Conservation (phyloP, 2,888 invertebrate species). For the Oscheius sp. region DNA sequence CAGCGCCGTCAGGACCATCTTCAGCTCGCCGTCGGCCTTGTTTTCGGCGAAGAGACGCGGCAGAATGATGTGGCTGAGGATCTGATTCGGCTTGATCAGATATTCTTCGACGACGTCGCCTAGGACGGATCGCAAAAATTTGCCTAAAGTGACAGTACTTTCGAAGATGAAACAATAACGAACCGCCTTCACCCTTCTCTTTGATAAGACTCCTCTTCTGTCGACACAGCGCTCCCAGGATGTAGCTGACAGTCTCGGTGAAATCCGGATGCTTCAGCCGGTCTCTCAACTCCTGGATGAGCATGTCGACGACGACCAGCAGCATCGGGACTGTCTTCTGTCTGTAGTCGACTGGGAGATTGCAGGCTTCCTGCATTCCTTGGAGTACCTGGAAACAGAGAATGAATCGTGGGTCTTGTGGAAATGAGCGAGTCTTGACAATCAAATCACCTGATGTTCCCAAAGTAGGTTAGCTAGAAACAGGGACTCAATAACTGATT, state of each 20-base stretch:
- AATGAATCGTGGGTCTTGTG: too few relatives aligned
- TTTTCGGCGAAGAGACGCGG: constrained; percentile 3
- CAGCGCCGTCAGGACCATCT: neutral
- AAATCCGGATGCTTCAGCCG: neutral
- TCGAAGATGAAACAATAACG: neutral
- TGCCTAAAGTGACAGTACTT: constrained; percentile 5
- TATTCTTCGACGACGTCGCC: constrained; percentile 24
- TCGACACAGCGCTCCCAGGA: constrained; percentile 16
- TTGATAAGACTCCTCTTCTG: neutral
- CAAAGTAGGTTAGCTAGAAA: too few relatives aligned
- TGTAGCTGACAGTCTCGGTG: constrained; percentile 6
- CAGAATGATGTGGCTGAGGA: constrained; percentile 3
- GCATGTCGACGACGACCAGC: too few relatives aligned
- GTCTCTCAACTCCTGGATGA: too few relatives aligned
- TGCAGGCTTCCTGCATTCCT: neutral
- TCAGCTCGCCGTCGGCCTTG: neutral
- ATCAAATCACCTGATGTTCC: too few relatives aligned
- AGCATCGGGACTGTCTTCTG: neutral
- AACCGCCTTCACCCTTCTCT: constrained; percentile 20
- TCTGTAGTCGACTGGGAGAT: neutral
- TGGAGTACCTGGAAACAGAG: constrained; percentile 6
- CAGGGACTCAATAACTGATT: too few relatives aligned
- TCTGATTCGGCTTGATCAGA: neutral
- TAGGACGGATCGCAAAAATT: neutral
- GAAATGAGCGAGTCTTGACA: too few relatives aligned